A percentile compares a stretch with the other conserved stretches of the same genome.
These are phyloP conservation scores for Chloropsis cyanopogon DNA, from an alignment of 2,113 vertebrate genomes.

Conservation along the genomic window DNA sequence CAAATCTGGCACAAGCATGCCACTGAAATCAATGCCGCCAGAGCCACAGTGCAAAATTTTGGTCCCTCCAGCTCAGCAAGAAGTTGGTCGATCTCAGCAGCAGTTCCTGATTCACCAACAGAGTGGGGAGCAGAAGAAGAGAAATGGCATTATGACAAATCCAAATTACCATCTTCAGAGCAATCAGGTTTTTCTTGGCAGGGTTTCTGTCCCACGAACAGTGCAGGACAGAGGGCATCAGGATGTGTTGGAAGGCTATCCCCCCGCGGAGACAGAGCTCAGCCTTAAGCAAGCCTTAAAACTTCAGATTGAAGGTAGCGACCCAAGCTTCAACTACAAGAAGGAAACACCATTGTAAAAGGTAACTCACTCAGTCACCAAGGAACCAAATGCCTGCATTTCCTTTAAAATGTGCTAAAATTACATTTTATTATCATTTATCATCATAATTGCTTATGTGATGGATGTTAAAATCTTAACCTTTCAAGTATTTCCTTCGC, in stretches of 20 bases:
- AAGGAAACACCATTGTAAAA: conserved; percentile 96
- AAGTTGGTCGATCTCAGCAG: conserved; percentile 81
- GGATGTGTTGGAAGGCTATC: conserved; percentile 90
- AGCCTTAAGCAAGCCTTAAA: conserved; percentile 98
- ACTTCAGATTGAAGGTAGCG: conserved; percentile 93
- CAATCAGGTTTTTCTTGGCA: conserved; percentile 92
- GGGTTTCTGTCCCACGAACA: conserved; percentile 90
- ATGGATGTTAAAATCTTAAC: neutral
- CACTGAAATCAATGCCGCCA: conserved; percentile 60
- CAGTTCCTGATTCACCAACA: conserved; percentile 91
- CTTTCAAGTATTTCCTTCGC: neutral
- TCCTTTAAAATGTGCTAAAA: neutral
- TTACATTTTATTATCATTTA: rapidly evolving
- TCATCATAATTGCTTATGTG: neutral
- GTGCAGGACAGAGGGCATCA: conserved; percentile 85
- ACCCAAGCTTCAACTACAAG: conserved; percentile 94
- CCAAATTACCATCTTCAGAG: conserved; percentile 96
- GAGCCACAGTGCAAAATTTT: conserved; percentile 87
- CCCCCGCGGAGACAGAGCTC: conserved; percentile 88
- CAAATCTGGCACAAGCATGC: conserved; percentile 79
- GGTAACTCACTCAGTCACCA: conserved; percentile 63
- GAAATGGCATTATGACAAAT: conserved; percentile 98
- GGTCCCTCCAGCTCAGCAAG: conserved; percentile 79
- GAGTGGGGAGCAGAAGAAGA: conserved; percentile 87
- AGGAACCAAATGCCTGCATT: neutral